Percentiles rank a stretch among this genome's conserved stretches.
phyloP scores from a whole-genome alignment of 2,113 vertebrate genomes.

The Gallinago jamesoni region DNA sequence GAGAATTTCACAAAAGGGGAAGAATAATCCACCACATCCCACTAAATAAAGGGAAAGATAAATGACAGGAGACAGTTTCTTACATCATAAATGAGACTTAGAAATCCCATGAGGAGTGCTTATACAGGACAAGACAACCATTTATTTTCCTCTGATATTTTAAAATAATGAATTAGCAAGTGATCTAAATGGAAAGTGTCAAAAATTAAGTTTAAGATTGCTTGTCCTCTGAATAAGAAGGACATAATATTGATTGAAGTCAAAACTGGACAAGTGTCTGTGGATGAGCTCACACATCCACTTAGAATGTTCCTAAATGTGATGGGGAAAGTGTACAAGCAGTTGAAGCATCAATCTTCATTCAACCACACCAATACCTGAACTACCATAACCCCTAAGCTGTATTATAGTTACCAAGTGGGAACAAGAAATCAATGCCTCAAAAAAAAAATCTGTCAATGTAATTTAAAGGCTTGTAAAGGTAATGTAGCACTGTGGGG shows the following conservation, averaged over 20 bases:
- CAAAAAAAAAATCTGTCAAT: not conserved
- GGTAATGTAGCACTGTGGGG: not conserved
- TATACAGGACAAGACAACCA: not conserved
- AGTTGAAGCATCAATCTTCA: not conserved
- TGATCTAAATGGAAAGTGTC: not conserved
- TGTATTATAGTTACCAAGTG: accelerated
- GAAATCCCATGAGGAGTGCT: not conserved
- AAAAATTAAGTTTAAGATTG: not conserved
- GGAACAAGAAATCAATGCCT: not conserved
- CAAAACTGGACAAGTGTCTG: not conserved
- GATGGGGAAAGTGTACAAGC: accelerated
- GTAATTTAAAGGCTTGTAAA: not conserved
- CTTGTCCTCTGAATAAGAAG: not conserved
- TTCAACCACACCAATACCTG: not conserved
- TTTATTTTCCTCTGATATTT: not conserved
- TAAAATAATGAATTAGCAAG: not conserved
- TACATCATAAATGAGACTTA: not conserved
- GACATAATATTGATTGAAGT: not conserved
- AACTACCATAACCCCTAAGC: not conserved
- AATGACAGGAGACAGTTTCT: not conserved
- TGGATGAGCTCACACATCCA: not conserved
- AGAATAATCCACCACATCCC: not conserved
- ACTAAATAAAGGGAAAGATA: not conserved
- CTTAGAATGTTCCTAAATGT: not conserved
- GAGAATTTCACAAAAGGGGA: not conserved